Evolutionary conservation across 2,888 invertebrate species (phyloP).

Genomic region (Himalopsyche tibetana): DNA sequence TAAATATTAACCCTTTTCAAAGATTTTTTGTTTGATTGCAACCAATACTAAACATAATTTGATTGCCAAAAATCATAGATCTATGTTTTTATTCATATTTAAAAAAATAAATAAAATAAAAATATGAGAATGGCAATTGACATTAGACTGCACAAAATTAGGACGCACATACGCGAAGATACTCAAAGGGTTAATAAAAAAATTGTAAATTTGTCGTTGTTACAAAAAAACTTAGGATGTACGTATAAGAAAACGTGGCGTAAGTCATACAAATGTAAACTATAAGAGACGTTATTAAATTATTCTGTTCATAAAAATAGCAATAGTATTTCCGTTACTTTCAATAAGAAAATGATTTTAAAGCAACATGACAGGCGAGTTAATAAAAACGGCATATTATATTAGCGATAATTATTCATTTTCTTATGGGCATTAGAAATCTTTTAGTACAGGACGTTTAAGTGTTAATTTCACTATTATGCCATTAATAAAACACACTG

Average conservation of each 20-base stretch:
- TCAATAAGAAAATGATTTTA: background rate
- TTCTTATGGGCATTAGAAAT: background rate
- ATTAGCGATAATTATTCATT: background rate
- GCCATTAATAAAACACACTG: background rate
- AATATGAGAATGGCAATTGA: too few species aligned
- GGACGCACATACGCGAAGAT: too few species aligned
- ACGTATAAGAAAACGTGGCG: background rate
- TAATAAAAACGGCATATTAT: background rate
- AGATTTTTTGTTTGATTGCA: too few species aligned
- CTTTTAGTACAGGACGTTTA: background rate
- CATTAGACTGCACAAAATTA: too few species aligned
- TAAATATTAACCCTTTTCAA: too few species aligned
- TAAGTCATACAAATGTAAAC: background rate
- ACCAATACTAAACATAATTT: too few species aligned
- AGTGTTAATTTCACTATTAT: background rate
- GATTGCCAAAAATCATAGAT: too few species aligned
- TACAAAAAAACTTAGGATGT: too few species aligned
- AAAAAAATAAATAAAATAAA: too few species aligned
- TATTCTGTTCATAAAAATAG: background rate
- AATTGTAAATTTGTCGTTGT: too few species aligned
- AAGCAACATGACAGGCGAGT: background rate
- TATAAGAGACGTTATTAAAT: background rate
- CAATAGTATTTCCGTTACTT: background rate
- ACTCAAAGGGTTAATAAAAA: too few species aligned
- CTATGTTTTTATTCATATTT: too few species aligned